Percentiles rank a stretch among this genome's conserved stretches.
These are phyloP conservation scores for Valencia hispanica DNA, from an alignment of 2,797 vertebrate genomes.

Conservation along the genomic window DNA sequence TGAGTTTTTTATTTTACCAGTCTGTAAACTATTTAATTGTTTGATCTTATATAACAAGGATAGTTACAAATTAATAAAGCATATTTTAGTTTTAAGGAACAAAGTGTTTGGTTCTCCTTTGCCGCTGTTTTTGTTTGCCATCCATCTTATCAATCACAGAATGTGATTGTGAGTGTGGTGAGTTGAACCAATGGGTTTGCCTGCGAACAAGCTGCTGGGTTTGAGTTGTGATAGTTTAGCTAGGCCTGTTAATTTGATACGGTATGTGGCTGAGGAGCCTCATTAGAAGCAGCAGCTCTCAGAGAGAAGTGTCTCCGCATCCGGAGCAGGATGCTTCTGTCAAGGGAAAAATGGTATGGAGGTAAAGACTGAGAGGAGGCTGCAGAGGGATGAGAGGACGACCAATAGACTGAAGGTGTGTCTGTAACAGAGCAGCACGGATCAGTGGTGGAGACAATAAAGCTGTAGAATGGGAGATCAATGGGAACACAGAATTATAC, in stretches of 20 bases:
- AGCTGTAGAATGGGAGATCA: not conserved
- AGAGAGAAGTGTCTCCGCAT: conserved; percentile 54
- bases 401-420: conserved; percentile 8
- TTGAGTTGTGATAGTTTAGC: conserved; percentile 70
- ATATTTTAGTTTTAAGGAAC: not conserved
- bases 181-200: conserved; percentile 46
- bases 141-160: conserved; percentile 71
- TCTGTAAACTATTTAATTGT: conserved; percentile 43
- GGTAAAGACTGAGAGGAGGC: conserved; percentile 15
- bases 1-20: conserved; percentile 32
- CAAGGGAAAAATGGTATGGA: conserved; percentile 49
- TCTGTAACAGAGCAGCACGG: conserved; percentile 26
- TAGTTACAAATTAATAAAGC: not conserved
- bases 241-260: conserved; percentile 77
- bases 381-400: conserved; percentile 20
- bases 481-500: conserved; percentile 2
- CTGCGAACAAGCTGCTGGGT: conserved; percentile 51
- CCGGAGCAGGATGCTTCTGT: conserved; percentile 47
- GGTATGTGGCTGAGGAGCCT: conserved; percentile 68
- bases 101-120: not conserved
- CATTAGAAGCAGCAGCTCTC: conserved; percentile 64
- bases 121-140: conserved; percentile 54
- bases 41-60: not conserved
- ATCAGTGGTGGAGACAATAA: conserved; percentile 24
- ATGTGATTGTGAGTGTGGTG: conserved; percentile 41